Evolutionary conservation across 2,113 vertebrate species (phyloP), one percentile per base, ranked within the genome.

Genomic region (Emydocephalus ijimae): DNA sequence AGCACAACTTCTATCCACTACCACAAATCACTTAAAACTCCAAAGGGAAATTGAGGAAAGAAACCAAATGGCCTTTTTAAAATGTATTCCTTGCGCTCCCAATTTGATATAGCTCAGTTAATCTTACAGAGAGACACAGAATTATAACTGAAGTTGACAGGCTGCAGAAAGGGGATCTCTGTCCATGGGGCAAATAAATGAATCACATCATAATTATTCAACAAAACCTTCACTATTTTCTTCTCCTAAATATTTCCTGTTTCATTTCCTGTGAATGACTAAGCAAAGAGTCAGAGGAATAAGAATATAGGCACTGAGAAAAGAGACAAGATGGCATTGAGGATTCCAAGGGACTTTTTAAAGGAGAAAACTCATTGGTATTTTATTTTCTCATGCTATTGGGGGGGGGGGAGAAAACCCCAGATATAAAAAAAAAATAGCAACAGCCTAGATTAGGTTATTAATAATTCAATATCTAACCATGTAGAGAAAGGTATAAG

Each of bases 181-280:
- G 55, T 90, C 69, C 43, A 52, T 18, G 43, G 92, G 55, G 54
- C 92, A 90, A 92, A 43, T 61, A 61, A 39, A 89, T 92, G 88
- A 92, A 90, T 92, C 92, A 90, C 85, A 86, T 59, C 88, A 86
- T 59, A 92, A 81, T n/a, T 89, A 92, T 89, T 92, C 69, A 92
- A 92, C 88, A 92, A 89, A 92, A 90, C 59, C 69, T 56, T 57
- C 88, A 90, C 92, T 92, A 90, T 92, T 48, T 89, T n/a, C 43
- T 59, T 89, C 54, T 59, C 69, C 59, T 92, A 86, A 92, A 86
- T 24, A 85, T 43, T 50, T 92, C 74, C 88, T 92, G 88, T 90
- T 92, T 90, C 69, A 90, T 29, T 45, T 86, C 64, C 90, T 92
- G 85, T 43, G 45, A 59, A 90, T 92, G 92, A 90, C 92, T 90